A percentile compares a stretch with the other conserved stretches of the same genome.
These are phyloP conservation scores for Lithobates pipiens DNA, from an alignment of 2,797 vertebrate species.

Conservation along the genomic window DNA sequence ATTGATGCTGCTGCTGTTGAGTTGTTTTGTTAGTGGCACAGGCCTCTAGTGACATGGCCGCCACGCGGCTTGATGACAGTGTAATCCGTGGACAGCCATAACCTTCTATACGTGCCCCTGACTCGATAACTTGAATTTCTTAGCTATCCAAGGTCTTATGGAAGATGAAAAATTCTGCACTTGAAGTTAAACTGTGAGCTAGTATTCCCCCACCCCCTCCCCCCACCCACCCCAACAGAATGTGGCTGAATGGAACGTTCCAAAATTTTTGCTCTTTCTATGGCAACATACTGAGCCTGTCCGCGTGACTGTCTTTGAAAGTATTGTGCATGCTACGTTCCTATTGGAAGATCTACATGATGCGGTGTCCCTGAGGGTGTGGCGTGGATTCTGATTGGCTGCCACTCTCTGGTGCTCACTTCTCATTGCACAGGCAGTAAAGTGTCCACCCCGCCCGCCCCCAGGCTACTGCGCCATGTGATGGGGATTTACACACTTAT, in stretches of 20 bases:
- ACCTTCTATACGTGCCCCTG: background rate
- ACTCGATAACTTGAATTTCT: constrained; percentile 13
- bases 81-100: too few relatives aligned
- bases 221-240: background rate
- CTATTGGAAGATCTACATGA: constrained; percentile 11
- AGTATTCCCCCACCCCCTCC: background rate
- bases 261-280: background rate
- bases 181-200: constrained; percentile 34
- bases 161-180: background rate
- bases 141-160: constrained; percentile 3
- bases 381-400: constrained; percentile 34
- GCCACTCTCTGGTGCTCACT: background rate
- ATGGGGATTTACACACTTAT: background rate
- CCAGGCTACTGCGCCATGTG: background rate
- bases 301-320: constrained; percentile 4
- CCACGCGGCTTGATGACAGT: too few relatives aligned
- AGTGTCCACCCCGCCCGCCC: background rate
- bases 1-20: constrained; percentile 49
- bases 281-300: constrained; percentile 21
- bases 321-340: constrained; percentile 24
- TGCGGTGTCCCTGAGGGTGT: background rate
- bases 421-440: background rate
- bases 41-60: background rate
- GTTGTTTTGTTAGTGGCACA: constrained; percentile 5
- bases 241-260: background rate